Conservation (phyloP, 2,888 invertebrate species). For the Ormyrus thymus region DNA sequence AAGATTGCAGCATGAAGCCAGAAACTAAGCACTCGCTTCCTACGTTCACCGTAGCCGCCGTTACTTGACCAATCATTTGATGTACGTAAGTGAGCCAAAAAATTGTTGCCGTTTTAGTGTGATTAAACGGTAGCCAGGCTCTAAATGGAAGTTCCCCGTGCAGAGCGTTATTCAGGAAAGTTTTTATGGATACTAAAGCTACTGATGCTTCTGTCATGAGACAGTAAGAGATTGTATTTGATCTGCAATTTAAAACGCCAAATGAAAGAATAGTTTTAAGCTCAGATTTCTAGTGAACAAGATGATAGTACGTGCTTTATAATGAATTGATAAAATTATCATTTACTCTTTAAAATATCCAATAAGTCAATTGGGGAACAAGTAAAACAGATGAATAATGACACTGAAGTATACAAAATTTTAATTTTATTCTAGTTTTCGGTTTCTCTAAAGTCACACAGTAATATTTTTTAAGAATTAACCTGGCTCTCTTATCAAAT, state of each 20-base stretch:
- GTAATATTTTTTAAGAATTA: neutral
- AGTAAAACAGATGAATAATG: too few relatives aligned
- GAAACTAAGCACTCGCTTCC: conserved; percentile 12
- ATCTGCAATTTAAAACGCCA: neutral
- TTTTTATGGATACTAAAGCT: neutral
- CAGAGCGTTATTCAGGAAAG: neutral
- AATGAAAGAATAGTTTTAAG: too few relatives aligned
- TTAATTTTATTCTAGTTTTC: neutral
- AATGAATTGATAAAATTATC: too few relatives aligned
- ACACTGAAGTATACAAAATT: neutral
- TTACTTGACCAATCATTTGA: conserved; percentile 18
- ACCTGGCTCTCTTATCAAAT: conserved; percentile 11
- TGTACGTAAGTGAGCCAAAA: conserved; percentile 19
- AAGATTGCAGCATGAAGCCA: conserved; percentile 12
- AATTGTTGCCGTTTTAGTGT: neutral
- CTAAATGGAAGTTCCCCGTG: neutral
- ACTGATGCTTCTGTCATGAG: conserved; percentile 21
- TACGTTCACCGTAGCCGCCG: conserved; percentile 14
- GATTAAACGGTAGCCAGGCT: neutral
- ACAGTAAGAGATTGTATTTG: conserved; percentile 3
- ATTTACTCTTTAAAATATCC: too few relatives aligned
- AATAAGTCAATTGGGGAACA: too few relatives aligned
- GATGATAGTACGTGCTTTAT: too few relatives aligned
- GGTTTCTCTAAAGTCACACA: neutral
- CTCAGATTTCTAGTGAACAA: too few relatives aligned